Evolutionary conservation across 2,113 vertebrate species (phyloP), one percentile per base, ranked within the genome.

Genomic region (Aythya baeri): DNA sequence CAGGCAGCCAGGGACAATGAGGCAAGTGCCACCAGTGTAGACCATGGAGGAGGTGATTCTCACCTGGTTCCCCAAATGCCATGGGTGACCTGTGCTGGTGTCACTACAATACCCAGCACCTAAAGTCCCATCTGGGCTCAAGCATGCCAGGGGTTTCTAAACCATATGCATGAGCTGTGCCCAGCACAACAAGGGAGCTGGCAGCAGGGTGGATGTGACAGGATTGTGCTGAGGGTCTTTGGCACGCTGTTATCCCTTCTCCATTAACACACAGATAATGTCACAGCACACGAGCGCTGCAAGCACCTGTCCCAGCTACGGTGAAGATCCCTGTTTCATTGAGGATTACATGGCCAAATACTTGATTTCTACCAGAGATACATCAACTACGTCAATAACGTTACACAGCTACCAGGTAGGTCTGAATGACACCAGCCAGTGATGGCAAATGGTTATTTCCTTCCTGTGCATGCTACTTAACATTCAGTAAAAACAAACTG

Each of bases 211-310:
- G 55, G 29, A 32, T n/a, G 10, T 11, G 58, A 29, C 57, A 46
- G 38, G 57, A 17, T 41, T 57, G 41, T 17, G 66, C 54, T 73
- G 76, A 21, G 73, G 43, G 54, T 8, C 27, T 7, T 11, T 12
- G 31, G 31, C 20, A 8, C 13, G 8, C 29, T 41, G 26, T n/a
- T 14, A 5, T 15, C 9, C n/a, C 31, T 70, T 38, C 77, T 59
- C 57, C 18, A 3, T 4, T 18, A 43, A 31, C 22, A 38, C 27
- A 16, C 1, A 4, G 29, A 13, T 34, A 62, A 61, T 0, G 0
- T 11, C 14, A 15, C 27, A n/a, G 9, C 4, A 11, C 36, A 34
- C 0, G 0, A 62, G 38, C 16, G 31, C 52, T 61, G 57, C 25
- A 16, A 54, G 65, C 43, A 11, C 29, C 70, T 36, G 36, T 12